phyloP scores from a whole-genome alignment of 2,113 vertebrate species.

The Tringa solitaria region DNA sequence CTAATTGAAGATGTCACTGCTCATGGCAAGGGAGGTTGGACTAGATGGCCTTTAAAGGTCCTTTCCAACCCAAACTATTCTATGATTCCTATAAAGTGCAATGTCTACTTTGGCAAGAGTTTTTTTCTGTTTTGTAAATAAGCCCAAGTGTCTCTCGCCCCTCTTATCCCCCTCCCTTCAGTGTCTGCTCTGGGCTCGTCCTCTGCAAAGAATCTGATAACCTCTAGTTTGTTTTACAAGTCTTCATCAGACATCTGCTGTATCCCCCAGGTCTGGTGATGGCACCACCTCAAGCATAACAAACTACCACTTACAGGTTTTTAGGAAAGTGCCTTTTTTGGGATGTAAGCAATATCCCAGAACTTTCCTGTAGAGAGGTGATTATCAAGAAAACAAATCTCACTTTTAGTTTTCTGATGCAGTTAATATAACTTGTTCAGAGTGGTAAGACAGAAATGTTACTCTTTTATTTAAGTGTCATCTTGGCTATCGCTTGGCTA shows the following conservation, averaged over 20 bases:
- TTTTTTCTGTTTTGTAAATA: neutral
- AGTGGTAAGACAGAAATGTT: neutral
- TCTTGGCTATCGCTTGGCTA: neutral
- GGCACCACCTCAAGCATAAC: neutral
- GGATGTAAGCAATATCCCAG: neutral
- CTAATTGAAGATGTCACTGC: neutral
- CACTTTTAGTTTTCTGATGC: neutral
- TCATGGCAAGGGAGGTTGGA: neutral
- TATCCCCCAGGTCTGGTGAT: neutral
- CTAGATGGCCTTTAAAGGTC: neutral
- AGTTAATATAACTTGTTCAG: neutral
- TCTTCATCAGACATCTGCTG: neutral
- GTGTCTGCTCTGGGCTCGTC: neutral
- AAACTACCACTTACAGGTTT: neutral
- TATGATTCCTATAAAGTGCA: neutral
- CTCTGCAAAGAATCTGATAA: neutral
- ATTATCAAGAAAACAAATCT: neutral
- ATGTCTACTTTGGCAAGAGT: neutral
- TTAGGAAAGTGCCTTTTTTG: neutral
- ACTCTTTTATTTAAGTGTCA: neutral
- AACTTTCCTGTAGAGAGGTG: neutral
- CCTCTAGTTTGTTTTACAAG: neutral
- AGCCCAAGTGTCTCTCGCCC: neutral
- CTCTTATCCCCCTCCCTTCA: neutral
- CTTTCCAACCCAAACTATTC: neutral